phyloP scores from a whole-genome alignment of 2,888 invertebrate species.

The Drosophila limbata region DNA sequence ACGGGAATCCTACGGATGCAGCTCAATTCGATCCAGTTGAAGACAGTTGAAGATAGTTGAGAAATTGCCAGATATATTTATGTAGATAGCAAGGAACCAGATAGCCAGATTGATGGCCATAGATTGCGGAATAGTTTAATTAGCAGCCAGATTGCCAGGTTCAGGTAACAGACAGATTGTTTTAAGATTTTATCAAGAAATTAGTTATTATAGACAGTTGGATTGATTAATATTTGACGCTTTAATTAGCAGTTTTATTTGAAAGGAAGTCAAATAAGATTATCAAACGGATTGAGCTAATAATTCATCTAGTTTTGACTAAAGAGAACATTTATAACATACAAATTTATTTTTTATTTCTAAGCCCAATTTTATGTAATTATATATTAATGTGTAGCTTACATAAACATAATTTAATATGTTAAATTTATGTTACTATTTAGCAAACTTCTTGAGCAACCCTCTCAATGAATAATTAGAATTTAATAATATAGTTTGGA shows the following conservation, averaged over 20 bases:
- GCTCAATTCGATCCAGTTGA: slow-evolving; percentile 14
- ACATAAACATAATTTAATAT: too few species aligned
- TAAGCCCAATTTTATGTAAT: background rate
- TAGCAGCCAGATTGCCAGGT: slow-evolving; percentile 32
- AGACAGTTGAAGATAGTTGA: slow-evolving; percentile 24
- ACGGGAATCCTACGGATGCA: slow-evolving; percentile 19
- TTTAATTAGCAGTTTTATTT: slow-evolving; percentile 24
- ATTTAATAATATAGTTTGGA: too few species aligned
- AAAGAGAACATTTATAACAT: background rate
- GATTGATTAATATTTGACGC: slow-evolving; percentile 38
- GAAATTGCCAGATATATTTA: slow-evolving; percentile 27
- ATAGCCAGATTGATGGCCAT: slow-evolving; percentile 48
- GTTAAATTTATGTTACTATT: too few species aligned
- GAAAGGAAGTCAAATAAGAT: background rate
- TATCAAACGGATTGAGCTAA: background rate
- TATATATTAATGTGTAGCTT: too few species aligned
- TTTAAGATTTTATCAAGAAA: slow-evolving; percentile 32
- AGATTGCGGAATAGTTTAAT: slow-evolving; percentile 52
- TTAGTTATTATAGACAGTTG: slow-evolving; percentile 33
- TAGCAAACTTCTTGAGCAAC: too few species aligned
- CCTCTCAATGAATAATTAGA: background rate
- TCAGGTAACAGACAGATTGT: slow-evolving; percentile 29
- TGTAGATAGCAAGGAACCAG: slow-evolving; percentile 31
- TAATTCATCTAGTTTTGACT: background rate
- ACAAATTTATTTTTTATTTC: background rate